Evolutionary conservation across 2,797 vertebrate species (phyloP).

Genomic region (Sebastes ruberrimus): DNA sequence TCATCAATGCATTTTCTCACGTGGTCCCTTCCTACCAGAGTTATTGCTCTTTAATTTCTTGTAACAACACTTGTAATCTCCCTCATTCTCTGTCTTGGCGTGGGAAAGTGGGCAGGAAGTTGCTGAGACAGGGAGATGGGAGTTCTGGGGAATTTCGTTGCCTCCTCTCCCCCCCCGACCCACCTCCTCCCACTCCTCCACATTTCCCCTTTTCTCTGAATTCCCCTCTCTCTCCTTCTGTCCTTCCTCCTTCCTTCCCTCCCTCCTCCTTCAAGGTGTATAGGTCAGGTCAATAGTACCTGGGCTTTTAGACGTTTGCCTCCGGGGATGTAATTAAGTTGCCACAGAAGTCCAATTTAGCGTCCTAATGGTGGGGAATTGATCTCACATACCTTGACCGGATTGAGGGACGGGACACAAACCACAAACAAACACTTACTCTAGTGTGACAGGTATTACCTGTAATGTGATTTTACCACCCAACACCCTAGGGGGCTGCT

Average conservation of each 20-base stretch:
- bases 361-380: constrained; percentile 4
- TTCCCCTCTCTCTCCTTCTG: background rate
- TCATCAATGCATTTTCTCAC: constrained; percentile 24
- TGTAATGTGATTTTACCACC: background rate
- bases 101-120: constrained; percentile 77
- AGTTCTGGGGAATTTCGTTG: constrained; percentile 56
- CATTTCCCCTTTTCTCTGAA: background rate
- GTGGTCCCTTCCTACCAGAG: background rate
- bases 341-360: constrained; percentile 11
- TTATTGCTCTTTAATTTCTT: constrained; percentile 51
- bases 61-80: constrained; percentile 59
- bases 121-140: constrained; percentile 57
- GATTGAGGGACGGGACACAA: background rate
- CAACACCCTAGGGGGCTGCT: background rate
- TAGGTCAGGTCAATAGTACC: constrained; percentile 23
- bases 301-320: constrained; percentile 10
- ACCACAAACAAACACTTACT: background rate
- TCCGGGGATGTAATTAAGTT: constrained; percentile 11
- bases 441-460: background rate
- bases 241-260: background rate
- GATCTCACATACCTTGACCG: constrained; percentile 17
- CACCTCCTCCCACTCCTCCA: background rate
- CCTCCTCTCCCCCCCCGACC: background rate
- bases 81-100: constrained; percentile 25
- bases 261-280: background rate